Base-by-base conservation (phyloP, 2,888 invertebrate species). In the Phragmatobia fuliginosa region DNA sequence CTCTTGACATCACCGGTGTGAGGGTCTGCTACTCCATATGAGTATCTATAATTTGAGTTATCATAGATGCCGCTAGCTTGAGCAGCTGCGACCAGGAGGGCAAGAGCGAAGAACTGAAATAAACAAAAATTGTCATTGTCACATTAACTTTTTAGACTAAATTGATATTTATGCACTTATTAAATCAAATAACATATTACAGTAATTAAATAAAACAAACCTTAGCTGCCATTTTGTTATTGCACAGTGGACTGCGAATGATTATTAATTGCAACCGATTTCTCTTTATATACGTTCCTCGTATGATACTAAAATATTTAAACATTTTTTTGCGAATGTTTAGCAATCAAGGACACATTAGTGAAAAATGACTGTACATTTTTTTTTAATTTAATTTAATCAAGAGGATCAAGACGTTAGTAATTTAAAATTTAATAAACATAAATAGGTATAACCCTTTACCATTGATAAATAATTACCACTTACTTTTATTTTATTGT, bases 1-100 rank as follows among this genome's bases (percentile, higher is more conserved):
- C 91, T 92, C 90, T 94, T 94, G 78, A 93, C 92, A 80, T 94
- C 94, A 52, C 94, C 94, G 85, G 94, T 94, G 88, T 94, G 91
- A 52, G 94, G 94, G 88, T 94, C 94, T 45, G 92, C 88, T 70
- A 94, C 94, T 52, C 93, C 93, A 81, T 94, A 94, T 8, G 94
- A 92, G 90, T 94, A 94, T 89, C 92, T 94, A 90, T 92, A 92
- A 86, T 91, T 90, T 32, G 81, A 91, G 59, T 92, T 92, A 75
- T 92, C 93, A 75, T 92, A 91, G 83, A 91, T 84, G 25, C 89
- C 92, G 83, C 93, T 93, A 83, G 89, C 92, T 33, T 91, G 91
- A 66, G 89, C 94, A 80, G 91, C 93, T 73, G 92, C 94, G 78
- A 93, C 94, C 85, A 94, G 85, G 73, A 93, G 82, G 83, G 94